These are phyloP conservation scores for Cephalopterus ornatus DNA, from an alignment of 2,113 vertebrate species.

Conservation along the genomic window DNA sequence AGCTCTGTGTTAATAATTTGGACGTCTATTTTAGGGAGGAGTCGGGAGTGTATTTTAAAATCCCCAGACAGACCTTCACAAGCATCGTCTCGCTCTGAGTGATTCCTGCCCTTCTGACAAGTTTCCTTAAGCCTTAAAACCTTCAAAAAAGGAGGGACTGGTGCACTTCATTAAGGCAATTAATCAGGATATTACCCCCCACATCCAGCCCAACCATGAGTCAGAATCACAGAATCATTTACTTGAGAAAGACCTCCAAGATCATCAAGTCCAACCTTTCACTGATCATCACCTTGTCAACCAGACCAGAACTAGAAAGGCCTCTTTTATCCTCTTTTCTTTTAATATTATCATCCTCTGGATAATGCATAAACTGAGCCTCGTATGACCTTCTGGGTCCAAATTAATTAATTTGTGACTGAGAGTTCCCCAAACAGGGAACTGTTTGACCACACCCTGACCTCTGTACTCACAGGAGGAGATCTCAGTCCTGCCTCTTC, in stretches of 20 bases:
- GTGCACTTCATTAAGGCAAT: not conserved
- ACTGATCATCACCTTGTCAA: not conserved
- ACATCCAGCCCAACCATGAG: not conserved
- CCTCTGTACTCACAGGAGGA: not conserved
- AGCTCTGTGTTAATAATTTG: rapidly evolving
- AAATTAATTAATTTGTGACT: not conserved
- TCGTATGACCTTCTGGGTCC: rapidly evolving
- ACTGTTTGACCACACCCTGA: not conserved
- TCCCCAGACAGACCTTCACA: rapidly evolving
- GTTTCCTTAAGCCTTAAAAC: not conserved
- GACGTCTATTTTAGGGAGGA: not conserved
- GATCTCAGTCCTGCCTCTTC: not conserved
- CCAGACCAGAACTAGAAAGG: not conserved
- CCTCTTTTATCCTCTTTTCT: too few species aligned
- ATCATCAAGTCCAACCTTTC: not conserved
- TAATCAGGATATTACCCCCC: rapidly evolving
- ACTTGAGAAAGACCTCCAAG: not conserved
- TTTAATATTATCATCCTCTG: rapidly evolving
- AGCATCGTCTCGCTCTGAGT: rapidly evolving
- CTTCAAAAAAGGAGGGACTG: not conserved
- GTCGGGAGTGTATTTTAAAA: rapidly evolving
- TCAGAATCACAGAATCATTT: not conserved
- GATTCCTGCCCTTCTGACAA: not conserved
- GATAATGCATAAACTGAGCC: not conserved
- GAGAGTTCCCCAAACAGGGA: not conserved